Evolutionary conservation across 2,113 vertebrate genomes (phyloP).

Genomic region (Zeus faber): DNA sequence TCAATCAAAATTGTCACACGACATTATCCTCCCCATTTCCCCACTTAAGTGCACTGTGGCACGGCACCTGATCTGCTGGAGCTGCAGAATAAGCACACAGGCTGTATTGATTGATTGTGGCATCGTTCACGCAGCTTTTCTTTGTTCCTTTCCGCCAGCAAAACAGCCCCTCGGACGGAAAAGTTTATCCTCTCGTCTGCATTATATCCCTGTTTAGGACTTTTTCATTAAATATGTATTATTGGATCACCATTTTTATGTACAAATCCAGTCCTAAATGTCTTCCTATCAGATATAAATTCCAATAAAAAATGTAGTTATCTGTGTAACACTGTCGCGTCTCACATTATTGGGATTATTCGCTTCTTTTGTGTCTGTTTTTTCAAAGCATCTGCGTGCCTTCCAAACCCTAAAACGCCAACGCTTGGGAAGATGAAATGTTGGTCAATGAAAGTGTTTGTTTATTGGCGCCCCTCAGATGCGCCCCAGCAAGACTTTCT

Average conservation of each 20-base stretch:
- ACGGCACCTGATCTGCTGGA: too few species aligned
- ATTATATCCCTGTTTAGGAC: too few species aligned
- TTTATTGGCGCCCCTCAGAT: conserved; percentile 52
- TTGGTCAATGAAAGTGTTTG: conserved; percentile 34
- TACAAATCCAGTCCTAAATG: too few species aligned
- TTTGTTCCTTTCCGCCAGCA: conserved; percentile 40
- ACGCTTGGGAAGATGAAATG: conserved; percentile 4
- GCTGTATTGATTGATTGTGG: conserved; percentile 48
- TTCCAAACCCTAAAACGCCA: conserved; percentile 33
- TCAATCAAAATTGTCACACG: conserved; percentile 62
- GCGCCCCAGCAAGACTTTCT: conserved; percentile 69
- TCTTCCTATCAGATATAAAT: too few species aligned
- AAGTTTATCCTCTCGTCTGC: too few species aligned
- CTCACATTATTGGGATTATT: too few species aligned
- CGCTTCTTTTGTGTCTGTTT: conserved; percentile 22
- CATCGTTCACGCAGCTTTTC: conserved; percentile 35
- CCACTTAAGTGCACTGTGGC: too few species aligned
- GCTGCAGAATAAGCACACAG: conserved; percentile 60
- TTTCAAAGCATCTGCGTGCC: conserved; percentile 28
- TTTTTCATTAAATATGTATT: too few species aligned
- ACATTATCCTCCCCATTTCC: too few species aligned
- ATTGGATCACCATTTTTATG: too few species aligned
- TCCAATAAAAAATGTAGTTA: too few species aligned
- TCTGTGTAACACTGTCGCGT: too few species aligned
- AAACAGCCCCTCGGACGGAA: background rate